phyloP scores from a whole-genome alignment of 23 tunicate species.

The Halocynthia roretzi region DNA sequence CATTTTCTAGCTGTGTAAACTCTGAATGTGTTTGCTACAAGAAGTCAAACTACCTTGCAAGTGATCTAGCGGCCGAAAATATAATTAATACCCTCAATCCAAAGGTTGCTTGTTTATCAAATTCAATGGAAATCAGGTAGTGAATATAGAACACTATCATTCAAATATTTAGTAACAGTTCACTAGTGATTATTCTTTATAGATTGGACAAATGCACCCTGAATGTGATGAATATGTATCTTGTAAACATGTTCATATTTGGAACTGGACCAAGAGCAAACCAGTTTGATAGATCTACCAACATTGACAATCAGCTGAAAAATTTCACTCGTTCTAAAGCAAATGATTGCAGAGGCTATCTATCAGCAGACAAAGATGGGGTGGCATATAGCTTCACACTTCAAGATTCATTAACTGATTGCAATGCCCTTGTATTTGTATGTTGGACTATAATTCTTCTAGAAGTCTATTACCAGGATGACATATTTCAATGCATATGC shows the following conservation, averaged over 20 bases:
- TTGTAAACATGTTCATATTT: conserved; percentile 2
- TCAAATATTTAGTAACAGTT: background rate
- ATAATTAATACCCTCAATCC: too few species aligned
- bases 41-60: too few species aligned
- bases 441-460: background rate
- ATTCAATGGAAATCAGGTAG: conserved; percentile 4
- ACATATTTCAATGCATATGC: background rate
- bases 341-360: conserved; percentile 2
- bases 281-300: background rate
- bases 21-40: too few species aligned
- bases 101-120: background rate
- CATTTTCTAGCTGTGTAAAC: background rate
- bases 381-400: conserved; percentile 2
- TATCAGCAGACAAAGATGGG: background rate
- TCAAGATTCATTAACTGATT: background rate
- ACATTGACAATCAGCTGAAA: background rate
- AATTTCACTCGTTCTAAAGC: background rate
- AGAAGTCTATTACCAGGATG: background rate
- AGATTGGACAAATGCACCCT: conserved; percentile 17
- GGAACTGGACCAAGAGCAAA: conserved; percentile 13
- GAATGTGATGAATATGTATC: conserved; percentile 10
- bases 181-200: background rate
- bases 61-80: too few species aligned
- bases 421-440: conserved; percentile 18
- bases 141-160: background rate